phyloP scores from a whole-genome alignment of 2,888 invertebrate genomes.

The Conomelus anceps region DNA sequence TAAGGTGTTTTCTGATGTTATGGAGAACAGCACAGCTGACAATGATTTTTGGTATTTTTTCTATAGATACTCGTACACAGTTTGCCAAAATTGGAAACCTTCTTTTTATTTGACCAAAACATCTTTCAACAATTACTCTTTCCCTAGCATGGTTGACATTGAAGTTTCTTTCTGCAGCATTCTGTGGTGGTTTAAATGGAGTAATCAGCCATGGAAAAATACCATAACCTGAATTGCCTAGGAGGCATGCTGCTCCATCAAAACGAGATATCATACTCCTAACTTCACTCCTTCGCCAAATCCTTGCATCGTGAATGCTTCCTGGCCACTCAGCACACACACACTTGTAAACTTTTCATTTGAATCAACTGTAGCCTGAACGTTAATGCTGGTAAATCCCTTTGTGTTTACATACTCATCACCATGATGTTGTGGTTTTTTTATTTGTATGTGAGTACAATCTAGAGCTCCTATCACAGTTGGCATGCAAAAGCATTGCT shows the following conservation, averaged over 20 bases:
- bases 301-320: slow-evolving; percentile 6
- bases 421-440: not conserved
- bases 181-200: not conserved
- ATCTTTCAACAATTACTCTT: not conserved
- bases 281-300: not conserved
- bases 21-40: too few relatives aligned
- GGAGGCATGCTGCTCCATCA: not conserved
- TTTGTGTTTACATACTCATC: not conserved
- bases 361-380: not conserved
- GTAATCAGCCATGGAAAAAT: not conserved
- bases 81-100: not conserved
- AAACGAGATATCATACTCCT: not conserved
- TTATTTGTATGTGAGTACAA: slow-evolving; percentile 6
- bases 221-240: not conserved
- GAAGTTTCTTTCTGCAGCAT: not conserved
- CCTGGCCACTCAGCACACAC: slow-evolving; percentile 13
- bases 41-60: too few relatives aligned
- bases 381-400: too few relatives aligned
- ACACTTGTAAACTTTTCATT: slow-evolving; percentile 9
- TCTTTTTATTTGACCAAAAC: not conserved
- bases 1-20: too few relatives aligned
- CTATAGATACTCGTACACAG: not conserved
- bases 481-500: not conserved
- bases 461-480: slow-evolving; percentile 1
- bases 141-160: not conserved